These are phyloP conservation scores for Pyrochroa serraticornis DNA, from an alignment of 2,888 invertebrate genomes.

Conservation along the genomic window DNA sequence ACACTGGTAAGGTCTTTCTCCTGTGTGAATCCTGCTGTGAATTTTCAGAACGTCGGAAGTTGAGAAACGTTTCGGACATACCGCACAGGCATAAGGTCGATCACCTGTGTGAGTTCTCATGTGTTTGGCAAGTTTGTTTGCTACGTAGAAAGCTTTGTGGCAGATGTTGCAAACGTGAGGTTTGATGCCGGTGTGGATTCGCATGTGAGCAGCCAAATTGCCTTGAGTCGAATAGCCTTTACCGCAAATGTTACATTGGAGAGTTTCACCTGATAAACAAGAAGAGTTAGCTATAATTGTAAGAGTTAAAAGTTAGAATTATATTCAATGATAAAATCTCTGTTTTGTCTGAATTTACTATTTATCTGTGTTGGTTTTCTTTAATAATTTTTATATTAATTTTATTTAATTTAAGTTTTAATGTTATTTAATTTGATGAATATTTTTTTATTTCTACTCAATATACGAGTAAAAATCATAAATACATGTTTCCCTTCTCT, in stretches of 20 bases:
- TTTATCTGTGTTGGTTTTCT: no score
- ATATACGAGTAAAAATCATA: no score
- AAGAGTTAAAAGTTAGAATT: no score
- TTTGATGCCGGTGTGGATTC: slow-evolving; percentile 44
- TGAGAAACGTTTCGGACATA: slow-evolving; percentile 41
- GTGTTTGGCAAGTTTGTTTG: slow-evolving; percentile 48
- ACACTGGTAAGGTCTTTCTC: slow-evolving; percentile 39
- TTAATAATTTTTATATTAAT: no score
- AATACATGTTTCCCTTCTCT: no score
- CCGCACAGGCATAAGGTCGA: no score
- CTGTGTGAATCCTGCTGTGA: slow-evolving; percentile 19
- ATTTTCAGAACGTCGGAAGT: slow-evolving; percentile 39
- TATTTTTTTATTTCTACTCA: no score
- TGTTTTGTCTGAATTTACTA: no score
- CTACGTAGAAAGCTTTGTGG: slow-evolving; percentile 43
- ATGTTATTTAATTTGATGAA: no score
- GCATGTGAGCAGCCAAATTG: slow-evolving; percentile 46
- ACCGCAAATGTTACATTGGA: slow-evolving; percentile 41
- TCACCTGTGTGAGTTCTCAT: slow-evolving; percentile 38
- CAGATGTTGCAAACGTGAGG: slow-evolving; percentile 44
- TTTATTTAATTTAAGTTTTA: no score
- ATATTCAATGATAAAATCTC: no score
- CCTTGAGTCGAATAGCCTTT: slow-evolving; percentile 41
- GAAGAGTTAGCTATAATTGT: slow-evolving; percentile 3
- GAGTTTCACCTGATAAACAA: slow-evolving; percentile 41